phyloP scores from a whole-genome alignment of 2,888 invertebrate species.

The Drosophila subquinaria region DNA sequence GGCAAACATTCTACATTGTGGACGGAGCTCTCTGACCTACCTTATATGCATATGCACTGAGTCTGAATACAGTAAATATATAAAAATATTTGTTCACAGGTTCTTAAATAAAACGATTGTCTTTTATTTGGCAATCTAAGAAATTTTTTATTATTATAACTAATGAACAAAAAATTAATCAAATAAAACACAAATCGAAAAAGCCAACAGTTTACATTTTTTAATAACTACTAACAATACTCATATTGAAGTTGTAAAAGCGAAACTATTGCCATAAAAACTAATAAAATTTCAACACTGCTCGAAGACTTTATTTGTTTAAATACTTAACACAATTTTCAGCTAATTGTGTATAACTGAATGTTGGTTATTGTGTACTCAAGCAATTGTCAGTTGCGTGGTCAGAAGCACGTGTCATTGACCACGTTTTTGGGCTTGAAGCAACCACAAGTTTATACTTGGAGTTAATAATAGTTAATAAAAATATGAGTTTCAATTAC shows the following conservation, averaged over 20 bases:
- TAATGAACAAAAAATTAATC: no score
- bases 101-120: no score
- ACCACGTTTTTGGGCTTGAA: conserved; percentile 21
- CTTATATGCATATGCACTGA: no score
- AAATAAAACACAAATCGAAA: no score
- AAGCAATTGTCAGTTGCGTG: conserved; percentile 51
- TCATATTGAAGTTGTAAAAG: background rate
- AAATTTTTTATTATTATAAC: no score
- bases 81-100: no score
- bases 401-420: conserved; percentile 54
- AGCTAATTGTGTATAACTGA: conserved; percentile 13
- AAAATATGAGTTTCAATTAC: conserved; percentile 39
- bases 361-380: conserved; percentile 32
- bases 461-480: conserved; percentile 1
- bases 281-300: conserved; percentile 11
- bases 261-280: conserved; percentile 1
- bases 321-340: conserved; percentile 32
- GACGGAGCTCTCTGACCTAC: no score
- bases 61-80: no score
- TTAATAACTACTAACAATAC: background rate
- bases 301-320: conserved; percentile 17
- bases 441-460: conserved; percentile 4
- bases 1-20: no score
- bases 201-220: background rate
- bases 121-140: no score